Evolutionary conservation across 2,888 invertebrate genomes (phyloP).

Genomic region (Sipha maydis): DNA sequence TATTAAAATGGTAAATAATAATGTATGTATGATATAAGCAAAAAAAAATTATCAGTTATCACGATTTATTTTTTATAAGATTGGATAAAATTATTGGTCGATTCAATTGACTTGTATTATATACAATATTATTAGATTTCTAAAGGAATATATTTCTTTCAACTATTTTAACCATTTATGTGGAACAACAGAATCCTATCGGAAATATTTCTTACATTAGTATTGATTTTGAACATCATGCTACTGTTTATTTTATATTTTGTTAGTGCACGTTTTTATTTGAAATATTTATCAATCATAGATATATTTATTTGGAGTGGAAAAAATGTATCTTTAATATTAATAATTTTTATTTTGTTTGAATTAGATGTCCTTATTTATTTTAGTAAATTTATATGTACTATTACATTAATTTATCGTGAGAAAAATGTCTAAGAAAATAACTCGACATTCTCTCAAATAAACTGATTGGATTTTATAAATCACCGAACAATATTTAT

Average conservation of each 20-base stretch:
- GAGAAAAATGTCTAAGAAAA: not conserved
- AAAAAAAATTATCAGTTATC: not conserved
- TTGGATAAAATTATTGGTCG: not conserved
- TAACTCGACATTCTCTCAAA: not conserved
- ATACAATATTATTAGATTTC: too few species aligned
- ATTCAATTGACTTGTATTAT: too few species aligned
- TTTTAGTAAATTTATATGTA: not conserved
- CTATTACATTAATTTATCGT: constrained; percentile 1
- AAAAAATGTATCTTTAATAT: not conserved
- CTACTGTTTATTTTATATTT: not conserved
- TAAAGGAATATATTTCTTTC: too few species aligned
- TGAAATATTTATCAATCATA: not conserved
- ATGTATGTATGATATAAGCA: too few species aligned
- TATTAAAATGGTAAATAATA: not conserved
- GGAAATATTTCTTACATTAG: not conserved
- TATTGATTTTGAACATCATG: not conserved
- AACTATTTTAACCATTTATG: not conserved
- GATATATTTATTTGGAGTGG: not conserved
- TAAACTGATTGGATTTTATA: constrained; percentile 25
- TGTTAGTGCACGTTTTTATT: not conserved
- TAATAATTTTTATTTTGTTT: not conserved
- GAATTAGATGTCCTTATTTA: not conserved
- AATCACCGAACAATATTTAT: constrained; percentile 10
- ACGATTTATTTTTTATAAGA: not conserved
- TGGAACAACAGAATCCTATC: not conserved